These are phyloP conservation scores for Calidris pygmaea DNA, from an alignment of 2,113 vertebrate genomes.

Conservation along the genomic window DNA sequence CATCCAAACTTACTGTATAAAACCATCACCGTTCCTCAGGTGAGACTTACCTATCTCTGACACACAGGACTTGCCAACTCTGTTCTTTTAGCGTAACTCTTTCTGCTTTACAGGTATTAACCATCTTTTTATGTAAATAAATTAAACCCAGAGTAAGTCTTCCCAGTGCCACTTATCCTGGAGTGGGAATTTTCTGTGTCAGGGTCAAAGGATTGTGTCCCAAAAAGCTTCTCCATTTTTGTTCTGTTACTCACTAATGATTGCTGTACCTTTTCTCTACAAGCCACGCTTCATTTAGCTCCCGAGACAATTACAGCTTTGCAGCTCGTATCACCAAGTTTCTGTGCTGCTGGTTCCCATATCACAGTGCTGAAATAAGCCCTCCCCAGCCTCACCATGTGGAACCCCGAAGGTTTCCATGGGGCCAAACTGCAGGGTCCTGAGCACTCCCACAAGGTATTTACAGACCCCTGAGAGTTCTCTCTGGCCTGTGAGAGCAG, in stretches of 20 bases:
- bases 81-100: neutral
- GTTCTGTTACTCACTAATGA: neutral
- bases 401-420: accelerated
- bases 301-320: neutral
- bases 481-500: neutral
- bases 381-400: neutral
- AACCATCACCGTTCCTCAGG: neutral
- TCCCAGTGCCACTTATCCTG: neutral
- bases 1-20: neutral
- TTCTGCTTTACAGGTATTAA: neutral
- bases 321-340: neutral
- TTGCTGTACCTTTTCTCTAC: neutral
- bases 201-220: neutral
- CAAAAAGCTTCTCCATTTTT: neutral
- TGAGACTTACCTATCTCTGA: neutral
- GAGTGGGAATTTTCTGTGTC: neutral
- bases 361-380: neutral
- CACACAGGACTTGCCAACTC: neutral
- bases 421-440: neutral
- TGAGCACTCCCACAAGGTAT: neutral
- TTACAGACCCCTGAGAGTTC: neutral
- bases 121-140: neutral
- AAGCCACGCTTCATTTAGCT: neutral
- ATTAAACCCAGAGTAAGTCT: neutral
- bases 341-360: neutral